These are phyloP conservation scores for Lithophane ornitopus DNA, from an alignment of 2,888 invertebrate species.

Conservation along the genomic window DNA sequence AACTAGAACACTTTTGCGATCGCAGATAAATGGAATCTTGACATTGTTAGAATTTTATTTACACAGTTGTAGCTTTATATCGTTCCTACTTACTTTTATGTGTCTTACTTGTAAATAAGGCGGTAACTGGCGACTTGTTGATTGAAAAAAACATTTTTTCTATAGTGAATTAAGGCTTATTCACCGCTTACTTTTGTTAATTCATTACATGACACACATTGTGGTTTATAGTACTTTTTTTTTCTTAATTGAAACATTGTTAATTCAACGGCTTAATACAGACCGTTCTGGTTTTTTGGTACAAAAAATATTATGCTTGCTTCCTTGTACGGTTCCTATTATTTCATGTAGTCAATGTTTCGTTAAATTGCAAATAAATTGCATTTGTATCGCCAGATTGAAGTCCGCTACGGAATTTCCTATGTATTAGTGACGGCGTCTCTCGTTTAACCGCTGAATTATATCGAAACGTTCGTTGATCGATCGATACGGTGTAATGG, in stretches of 20 bases:
- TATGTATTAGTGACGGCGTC: slow-evolving; percentile 32
- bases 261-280: slow-evolving; percentile 1
- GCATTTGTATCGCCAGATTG: slow-evolving; percentile 51
- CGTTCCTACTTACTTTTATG: background rate
- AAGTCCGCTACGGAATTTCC: slow-evolving; percentile 42
- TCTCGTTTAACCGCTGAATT: slow-evolving; percentile 57
- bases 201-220: slow-evolving; percentile 24
- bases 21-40: slow-evolving; percentile 11
- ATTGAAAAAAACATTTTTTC: slow-evolving; percentile 19
- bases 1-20: background rate
- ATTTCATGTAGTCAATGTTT: slow-evolving; percentile 38
- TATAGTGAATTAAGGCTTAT: slow-evolving; percentile 36
- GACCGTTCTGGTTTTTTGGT: slow-evolving; percentile 16
- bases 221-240: slow-evolving; percentile 36
- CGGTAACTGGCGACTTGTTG: background rate
- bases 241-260: slow-evolving; percentile 24
- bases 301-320: slow-evolving; percentile 5
- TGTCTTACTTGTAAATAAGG: slow-evolving; percentile 27
- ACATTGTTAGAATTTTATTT: slow-evolving; percentile 48
- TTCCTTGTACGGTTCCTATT: slow-evolving; percentile 42
- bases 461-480: slow-evolving; percentile 35
- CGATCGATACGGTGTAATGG: slow-evolving; percentile 26
- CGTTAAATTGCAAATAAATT: slow-evolving; percentile 30
- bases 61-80: slow-evolving; percentile 37
- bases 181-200: slow-evolving; percentile 31